These are phyloP conservation scores for Peromyscus melanophrys DNA, from an alignment of 2,797 vertebrate species.

Conservation along the genomic window DNA sequence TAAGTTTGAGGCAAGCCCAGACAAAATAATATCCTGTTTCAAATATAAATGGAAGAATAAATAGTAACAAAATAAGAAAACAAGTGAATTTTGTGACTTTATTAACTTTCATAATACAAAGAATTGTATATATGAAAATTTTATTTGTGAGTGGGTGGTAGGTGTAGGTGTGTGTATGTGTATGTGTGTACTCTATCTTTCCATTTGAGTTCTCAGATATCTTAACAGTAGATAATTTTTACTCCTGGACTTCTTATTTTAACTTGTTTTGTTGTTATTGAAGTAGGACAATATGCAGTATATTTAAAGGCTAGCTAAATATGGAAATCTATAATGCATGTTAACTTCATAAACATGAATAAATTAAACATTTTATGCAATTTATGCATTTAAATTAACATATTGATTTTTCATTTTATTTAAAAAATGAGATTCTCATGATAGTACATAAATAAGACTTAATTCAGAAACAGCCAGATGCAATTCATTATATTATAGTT, in stretches of 20 bases:
- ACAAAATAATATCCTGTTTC: background rate
- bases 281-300: background rate
- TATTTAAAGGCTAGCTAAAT: background rate
- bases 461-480: background rate
- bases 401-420: conserved; percentile 32
- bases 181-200: background rate
- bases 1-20: background rate
- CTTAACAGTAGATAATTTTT: background rate
- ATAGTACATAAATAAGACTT: background rate
- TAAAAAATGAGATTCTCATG: background rate
- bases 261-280: background rate
- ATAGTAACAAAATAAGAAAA: background rate
- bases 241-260: background rate
- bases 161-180: background rate
- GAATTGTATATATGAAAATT: background rate
- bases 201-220: background rate
- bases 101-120: background rate
- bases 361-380: background rate
- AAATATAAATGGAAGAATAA: background rate
- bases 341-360: conserved; percentile 6
- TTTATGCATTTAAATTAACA: background rate
- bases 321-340: background rate
- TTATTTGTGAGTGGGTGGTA: background rate
- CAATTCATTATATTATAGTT: conserved; percentile 47
- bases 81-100: background rate